These are phyloP conservation scores for Acronicta aceris DNA, from an alignment of 2,888 invertebrate species.

Conservation along the genomic window DNA sequence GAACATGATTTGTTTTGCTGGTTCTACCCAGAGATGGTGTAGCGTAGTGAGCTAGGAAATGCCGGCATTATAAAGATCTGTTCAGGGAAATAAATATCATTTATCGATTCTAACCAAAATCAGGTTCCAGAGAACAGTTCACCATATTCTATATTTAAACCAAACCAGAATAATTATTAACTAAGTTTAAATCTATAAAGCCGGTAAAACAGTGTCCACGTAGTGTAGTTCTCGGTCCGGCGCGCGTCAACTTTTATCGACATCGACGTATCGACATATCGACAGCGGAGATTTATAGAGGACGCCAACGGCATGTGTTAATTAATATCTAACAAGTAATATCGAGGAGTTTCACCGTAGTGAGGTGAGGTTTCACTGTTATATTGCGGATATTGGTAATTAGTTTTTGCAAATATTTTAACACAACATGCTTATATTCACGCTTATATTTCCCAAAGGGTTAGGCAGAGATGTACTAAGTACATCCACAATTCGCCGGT, in stretches of 20 bases:
- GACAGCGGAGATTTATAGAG: conserved; percentile 79
- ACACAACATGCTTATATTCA: too few relatives aligned
- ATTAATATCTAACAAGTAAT: conserved; percentile 78
- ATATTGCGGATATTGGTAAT: conserved; percentile 15
- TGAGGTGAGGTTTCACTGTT: conserved; percentile 38
- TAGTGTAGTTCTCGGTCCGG: conserved; percentile 51
- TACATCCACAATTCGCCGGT: too few relatives aligned
- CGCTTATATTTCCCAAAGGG: too few relatives aligned
- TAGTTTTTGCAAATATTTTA: conserved; percentile 2
- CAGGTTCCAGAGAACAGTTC: conserved; percentile 10
- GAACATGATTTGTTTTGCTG: too few relatives aligned
- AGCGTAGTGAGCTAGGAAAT: too few relatives aligned
- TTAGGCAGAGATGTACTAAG: too few relatives aligned
- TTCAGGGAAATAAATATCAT: too few relatives aligned
- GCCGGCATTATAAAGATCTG: too few relatives aligned
- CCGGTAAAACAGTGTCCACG: conserved; percentile 51
- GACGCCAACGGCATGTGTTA: conserved; percentile 78
- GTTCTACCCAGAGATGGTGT: too few relatives aligned
- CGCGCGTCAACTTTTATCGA: conserved; percentile 65
- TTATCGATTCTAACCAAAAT: neutral
- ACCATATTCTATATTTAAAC: conserved; percentile 34
- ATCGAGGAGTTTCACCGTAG: conserved; percentile 50
- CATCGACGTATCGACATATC: conserved; percentile 71
- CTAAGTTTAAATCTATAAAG: conserved; percentile 35
- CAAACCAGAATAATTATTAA: conserved; percentile 37